phyloP scores from a whole-genome alignment of 2,888 invertebrate genomes.

The Trissolcus japonicus region DNA sequence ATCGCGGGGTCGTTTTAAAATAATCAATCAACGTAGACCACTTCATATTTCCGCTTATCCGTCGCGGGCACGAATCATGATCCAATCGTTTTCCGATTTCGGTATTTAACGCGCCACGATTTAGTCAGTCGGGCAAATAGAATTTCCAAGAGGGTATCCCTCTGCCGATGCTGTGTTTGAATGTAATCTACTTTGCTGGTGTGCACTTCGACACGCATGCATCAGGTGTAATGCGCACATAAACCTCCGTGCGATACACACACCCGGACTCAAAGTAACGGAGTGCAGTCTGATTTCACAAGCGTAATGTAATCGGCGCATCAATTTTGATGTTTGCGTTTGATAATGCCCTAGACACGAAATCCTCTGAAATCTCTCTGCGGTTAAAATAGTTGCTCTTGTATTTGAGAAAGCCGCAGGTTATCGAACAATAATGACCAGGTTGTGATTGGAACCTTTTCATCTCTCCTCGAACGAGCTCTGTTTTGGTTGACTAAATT shows the following conservation, averaged over 20 bases:
- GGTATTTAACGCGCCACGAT: slow-evolving; percentile 38
- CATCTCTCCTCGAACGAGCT: no score
- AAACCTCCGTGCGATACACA: slow-evolving; percentile 10
- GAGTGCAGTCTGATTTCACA: slow-evolving; percentile 46
- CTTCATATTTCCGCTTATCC: slow-evolving; percentile 39
- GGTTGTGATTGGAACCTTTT: no score
- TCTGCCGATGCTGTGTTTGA: slow-evolving; percentile 19
- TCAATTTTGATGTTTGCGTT: slow-evolving; percentile 39
- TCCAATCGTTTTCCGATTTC: slow-evolving; percentile 47
- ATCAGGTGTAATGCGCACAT: slow-evolving; percentile 33
- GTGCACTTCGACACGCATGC: slow-evolving; percentile 16
- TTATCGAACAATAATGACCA: slow-evolving; percentile 8
- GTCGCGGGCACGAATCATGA: slow-evolving; percentile 36
- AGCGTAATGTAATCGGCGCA: slow-evolving; percentile 39
- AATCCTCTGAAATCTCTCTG: slow-evolving; percentile 9
- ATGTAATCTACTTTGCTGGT: slow-evolving; percentile 39
- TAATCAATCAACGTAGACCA: slow-evolving; percentile 40
- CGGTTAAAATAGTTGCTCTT: background rate
- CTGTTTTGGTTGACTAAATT: no score
- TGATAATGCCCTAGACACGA: slow-evolving; percentile 16
- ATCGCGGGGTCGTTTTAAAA: slow-evolving; percentile 17
- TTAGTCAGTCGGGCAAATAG: slow-evolving; percentile 29
- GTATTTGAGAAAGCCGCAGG: slow-evolving; percentile 12
- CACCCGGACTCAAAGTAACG: slow-evolving; percentile 30
- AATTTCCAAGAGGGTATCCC: slow-evolving; percentile 39